phyloP scores from a whole-genome alignment of 2,113 vertebrate species.

The Charadrius vociferus region DNA sequence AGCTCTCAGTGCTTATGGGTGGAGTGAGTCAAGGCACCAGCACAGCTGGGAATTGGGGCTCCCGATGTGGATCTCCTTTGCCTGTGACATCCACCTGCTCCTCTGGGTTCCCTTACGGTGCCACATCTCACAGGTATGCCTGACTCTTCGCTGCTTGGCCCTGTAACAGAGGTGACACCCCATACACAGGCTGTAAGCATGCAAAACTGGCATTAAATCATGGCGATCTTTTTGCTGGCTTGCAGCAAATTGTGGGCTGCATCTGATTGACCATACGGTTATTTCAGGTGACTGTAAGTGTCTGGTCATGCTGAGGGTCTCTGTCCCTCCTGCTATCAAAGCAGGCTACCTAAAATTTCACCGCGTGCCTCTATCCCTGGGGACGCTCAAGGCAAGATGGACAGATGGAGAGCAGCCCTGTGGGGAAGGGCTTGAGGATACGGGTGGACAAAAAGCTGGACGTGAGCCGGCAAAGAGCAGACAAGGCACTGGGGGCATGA shows the following conservation, averaged over 20 bases:
- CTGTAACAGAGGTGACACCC: accelerated
- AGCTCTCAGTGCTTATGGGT: background rate
- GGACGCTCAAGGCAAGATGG: background rate
- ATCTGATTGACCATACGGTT: background rate
- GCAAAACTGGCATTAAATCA: background rate
- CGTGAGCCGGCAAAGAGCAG: background rate
- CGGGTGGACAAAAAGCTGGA: background rate
- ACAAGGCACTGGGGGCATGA: background rate
- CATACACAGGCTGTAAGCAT: background rate
- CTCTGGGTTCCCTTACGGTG: background rate
- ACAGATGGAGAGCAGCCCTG: background rate
- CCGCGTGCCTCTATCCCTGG: accelerated
- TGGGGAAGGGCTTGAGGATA: background rate
- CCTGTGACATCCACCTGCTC: background rate
- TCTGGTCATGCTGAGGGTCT: background rate
- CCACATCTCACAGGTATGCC: background rate
- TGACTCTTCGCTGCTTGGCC: background rate
- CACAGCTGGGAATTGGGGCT: accelerated
- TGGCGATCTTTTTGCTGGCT: background rate
- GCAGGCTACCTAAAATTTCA: background rate
- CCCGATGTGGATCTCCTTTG: background rate
- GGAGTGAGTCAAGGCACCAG: background rate
- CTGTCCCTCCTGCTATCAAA: background rate
- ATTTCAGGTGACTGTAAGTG: background rate
- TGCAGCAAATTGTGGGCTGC: background rate